These are phyloP conservation scores for Eurypyga helias DNA, from an alignment of 2,113 vertebrate genomes.

Conservation along the genomic window DNA sequence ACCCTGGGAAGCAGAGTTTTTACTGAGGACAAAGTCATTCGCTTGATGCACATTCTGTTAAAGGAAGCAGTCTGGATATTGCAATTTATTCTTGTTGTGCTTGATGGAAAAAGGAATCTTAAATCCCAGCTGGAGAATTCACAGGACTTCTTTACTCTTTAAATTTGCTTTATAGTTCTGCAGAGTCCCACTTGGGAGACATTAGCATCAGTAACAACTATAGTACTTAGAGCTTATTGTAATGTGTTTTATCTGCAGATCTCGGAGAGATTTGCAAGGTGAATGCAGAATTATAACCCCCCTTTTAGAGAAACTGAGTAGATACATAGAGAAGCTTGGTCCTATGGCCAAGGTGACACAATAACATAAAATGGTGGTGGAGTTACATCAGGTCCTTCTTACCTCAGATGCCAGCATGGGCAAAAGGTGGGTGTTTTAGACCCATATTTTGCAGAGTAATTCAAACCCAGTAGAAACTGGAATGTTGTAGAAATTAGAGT, in stretches of 20 bases:
- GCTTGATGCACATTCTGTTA: neutral
- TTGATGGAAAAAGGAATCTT: slow-evolving; percentile 2
- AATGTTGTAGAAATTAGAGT: neutral
- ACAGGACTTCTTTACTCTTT: slow-evolving; percentile 9
- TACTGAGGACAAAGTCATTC: slow-evolving; percentile 29
- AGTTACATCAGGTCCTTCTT: neutral
- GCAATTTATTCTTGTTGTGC: slow-evolving; percentile 30
- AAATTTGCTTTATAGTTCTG: slow-evolving; percentile 7
- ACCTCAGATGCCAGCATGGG: neutral
- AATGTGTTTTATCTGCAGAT: neutral
- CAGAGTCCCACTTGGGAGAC: neutral
- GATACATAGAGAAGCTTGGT: neutral
- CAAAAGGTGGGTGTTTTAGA: neutral
- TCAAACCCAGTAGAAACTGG: neutral
- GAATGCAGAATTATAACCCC: neutral
- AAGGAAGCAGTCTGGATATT: slow-evolving; percentile 17
- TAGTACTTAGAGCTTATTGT: neutral
- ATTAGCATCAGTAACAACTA: slow-evolving; percentile 3
- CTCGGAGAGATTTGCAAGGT: neutral
- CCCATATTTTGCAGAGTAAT: neutral
- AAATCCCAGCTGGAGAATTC: slow-evolving; percentile 26
- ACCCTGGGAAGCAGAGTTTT: neutral
- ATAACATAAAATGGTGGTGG: neutral
- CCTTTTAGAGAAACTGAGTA: neutral
- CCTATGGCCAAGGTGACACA: neutral